A percentile compares a stretch with the other conserved stretches of the same genome.
phyloP scores from a whole-genome alignment of 2,113 vertebrate genomes.

The Herpetotheres cachinnans region DNA sequence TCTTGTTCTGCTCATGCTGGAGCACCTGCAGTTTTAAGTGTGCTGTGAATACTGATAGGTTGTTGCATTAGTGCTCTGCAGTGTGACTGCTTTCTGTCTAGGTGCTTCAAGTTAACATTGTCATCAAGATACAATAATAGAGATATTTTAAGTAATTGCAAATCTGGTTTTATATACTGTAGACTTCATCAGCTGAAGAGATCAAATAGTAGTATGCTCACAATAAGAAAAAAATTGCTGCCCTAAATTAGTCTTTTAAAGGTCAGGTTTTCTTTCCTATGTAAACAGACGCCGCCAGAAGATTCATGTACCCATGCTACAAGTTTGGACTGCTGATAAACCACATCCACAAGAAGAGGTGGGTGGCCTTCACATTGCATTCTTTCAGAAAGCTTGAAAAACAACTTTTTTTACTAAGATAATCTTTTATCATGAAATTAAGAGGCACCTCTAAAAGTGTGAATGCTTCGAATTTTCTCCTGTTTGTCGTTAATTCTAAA shows the following conservation, averaged over 20 bases:
- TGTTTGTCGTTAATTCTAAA: neutral
- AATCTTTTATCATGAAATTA: neutral
- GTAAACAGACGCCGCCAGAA: constrained; percentile 86
- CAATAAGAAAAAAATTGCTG: neutral
- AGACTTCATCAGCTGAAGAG: neutral
- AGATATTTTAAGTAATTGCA: neutral
- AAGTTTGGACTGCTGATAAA: constrained; percentile 96
- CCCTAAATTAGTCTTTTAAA: neutral
- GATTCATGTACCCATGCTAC: constrained; percentile 91
- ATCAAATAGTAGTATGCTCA: neutral
- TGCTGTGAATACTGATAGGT: neutral
- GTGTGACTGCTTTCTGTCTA: neutral
- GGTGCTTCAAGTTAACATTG: neutral
- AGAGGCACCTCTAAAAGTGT: neutral
- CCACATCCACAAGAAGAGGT: constrained; percentile 98
- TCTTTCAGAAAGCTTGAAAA: neutral
- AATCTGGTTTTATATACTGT: neutral
- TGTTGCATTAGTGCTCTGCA: neutral
- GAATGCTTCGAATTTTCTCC: neutral
- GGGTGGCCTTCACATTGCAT: neutral
- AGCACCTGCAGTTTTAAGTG: neutral
- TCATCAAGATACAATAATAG: accelerated
- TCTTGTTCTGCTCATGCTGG: neutral
- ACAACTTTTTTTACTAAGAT: neutral
- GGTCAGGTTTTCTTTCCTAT: neutral